Evolutionary conservation across 2,888 invertebrate genomes (phyloP).

Genomic region (Drosophila mimetica): DNA sequence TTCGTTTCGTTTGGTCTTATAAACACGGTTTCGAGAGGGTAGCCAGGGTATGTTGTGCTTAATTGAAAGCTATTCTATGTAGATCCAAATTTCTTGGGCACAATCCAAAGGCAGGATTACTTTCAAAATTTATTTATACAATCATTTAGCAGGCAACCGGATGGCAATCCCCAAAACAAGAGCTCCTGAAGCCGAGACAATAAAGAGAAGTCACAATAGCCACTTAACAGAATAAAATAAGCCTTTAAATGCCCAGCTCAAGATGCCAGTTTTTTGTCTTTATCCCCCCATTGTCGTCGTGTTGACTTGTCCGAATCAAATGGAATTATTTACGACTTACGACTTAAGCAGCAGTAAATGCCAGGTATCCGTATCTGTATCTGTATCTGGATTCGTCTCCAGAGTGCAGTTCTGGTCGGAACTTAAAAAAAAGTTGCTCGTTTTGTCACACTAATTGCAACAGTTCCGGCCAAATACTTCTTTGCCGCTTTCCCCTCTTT

Average conservation of each 20-base stretch:
- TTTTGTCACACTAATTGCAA: conserved; percentile 43
- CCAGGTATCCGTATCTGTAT: conserved; percentile 2
- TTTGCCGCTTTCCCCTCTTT: background rate
- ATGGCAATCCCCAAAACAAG: background rate
- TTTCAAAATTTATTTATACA: background rate
- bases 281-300: background rate
- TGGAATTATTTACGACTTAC: conserved; percentile 10
- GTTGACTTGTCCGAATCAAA: conserved; percentile 6
- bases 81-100: too few species aligned
- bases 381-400: background rate
- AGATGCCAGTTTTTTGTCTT: background rate
- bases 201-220: background rate
- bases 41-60: background rate
- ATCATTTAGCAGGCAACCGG: background rate
- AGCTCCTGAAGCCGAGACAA: too few species aligned
- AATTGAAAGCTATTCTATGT: background rate
- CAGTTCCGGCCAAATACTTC: conserved; percentile 33
- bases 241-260: conserved; percentile 1
- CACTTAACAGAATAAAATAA: background rate
- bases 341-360: conserved; percentile 4
- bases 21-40: background rate
- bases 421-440: conserved; percentile 20
- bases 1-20: background rate
- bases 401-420: background rate
- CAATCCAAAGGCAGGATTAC: background rate